A percentile compares a stretch with the other conserved stretches of the same genome.
Conservation (phyloP, 2,888 invertebrate species). For the Tinea trinotella region DNA sequence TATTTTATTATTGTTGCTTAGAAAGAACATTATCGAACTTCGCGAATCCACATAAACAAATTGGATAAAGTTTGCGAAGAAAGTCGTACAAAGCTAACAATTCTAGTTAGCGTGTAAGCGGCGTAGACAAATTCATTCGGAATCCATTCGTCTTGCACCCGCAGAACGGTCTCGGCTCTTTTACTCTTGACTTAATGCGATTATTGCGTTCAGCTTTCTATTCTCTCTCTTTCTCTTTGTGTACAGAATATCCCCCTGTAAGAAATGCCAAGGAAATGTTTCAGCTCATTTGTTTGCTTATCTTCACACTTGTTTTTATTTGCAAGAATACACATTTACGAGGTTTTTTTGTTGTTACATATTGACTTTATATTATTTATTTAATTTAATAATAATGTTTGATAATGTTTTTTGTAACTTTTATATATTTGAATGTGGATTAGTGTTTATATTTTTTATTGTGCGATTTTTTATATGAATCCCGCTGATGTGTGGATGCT, state of each 20-base stretch:
- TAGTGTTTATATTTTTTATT: too few relatives aligned
- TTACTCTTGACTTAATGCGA: constrained; percentile 62
- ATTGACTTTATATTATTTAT: too few relatives aligned
- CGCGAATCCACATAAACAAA: constrained; percentile 25
- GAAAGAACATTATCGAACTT: constrained; percentile 23
- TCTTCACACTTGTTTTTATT: constrained; percentile 10
- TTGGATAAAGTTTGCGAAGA: constrained; percentile 22
- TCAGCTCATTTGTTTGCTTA: constrained; percentile 27
- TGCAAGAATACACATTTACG: not conserved
- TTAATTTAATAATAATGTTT: too few relatives aligned
- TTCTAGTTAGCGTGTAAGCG: constrained; percentile 24
- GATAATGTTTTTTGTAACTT: too few relatives aligned
- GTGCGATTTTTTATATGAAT: too few relatives aligned
- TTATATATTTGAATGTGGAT: too few relatives aligned
- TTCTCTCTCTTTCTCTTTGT: constrained; percentile 41
- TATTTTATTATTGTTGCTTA: not conserved
- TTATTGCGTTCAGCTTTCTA: constrained; percentile 52
- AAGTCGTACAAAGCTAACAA: constrained; percentile 27
- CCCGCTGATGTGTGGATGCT: too few relatives aligned
- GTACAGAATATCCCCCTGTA: constrained; percentile 34
- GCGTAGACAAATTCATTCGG: constrained; percentile 37
- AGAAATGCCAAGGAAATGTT: constrained; percentile 35
- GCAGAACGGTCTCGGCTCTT: constrained; percentile 30
- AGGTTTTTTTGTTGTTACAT: not conserved
- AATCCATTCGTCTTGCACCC: constrained; percentile 30